Evolutionary conservation across 2,888 invertebrate species (phyloP).

Genomic region (Mesopsocus fuscifrons): DNA sequence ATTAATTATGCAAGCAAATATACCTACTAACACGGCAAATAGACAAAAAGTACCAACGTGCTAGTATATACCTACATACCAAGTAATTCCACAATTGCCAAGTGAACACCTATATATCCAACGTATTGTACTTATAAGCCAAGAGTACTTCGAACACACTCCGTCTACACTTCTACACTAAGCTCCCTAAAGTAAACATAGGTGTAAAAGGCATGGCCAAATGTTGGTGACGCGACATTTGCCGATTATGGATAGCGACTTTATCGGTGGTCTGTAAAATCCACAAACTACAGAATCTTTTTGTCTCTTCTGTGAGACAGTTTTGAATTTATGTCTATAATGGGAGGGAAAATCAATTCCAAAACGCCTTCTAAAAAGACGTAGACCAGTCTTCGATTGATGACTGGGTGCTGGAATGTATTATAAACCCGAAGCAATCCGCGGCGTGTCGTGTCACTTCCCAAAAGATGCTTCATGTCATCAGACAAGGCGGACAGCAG

Average conservation of each 20-base stretch:
- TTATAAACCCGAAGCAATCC: conserved; percentile 72
- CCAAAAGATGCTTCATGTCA: conserved; percentile 75
- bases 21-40: too few species aligned
- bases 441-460: conserved; percentile 66
- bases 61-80: too few species aligned
- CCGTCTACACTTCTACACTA: too few species aligned
- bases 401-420: conserved; percentile 65
- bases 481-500: conserved; percentile 73
- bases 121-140: too few species aligned
- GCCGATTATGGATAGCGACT: background rate
- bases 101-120: too few species aligned
- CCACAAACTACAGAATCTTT: too few species aligned
- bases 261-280: too few species aligned
- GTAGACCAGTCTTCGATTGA: conserved; percentile 66
- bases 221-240: background rate
- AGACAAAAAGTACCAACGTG: too few species aligned
- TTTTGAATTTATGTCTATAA: background rate
- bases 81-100: too few species aligned
- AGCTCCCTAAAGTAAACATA: background rate
- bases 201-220: background rate
- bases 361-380: conserved; percentile 69
- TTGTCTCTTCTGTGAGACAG: too few species aligned
- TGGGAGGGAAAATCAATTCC: conserved; percentile 50
- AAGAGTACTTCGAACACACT: too few species aligned
- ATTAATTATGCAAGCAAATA: too few species aligned